Conservation (phyloP, 2,888 invertebrate species). For the Autographa pulchrina region DNA sequence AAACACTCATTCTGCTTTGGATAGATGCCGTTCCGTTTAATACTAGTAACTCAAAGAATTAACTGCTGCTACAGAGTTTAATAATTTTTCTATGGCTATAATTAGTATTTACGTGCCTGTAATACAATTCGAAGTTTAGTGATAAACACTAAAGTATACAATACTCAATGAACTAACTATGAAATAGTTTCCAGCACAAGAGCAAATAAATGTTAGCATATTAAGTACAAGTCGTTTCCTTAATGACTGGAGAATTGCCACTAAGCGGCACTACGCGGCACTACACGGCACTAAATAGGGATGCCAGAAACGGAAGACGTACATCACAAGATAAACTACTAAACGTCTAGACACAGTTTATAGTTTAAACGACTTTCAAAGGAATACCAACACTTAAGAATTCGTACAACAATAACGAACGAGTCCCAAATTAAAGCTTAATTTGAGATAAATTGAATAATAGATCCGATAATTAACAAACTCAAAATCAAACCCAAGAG, state of each 20-base stretch:
- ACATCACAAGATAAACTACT: constrained; percentile 27
- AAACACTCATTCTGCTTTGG: background rate
- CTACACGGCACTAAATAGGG: constrained; percentile 44
- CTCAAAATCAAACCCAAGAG: too few species aligned
- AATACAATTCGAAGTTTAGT: too few species aligned
- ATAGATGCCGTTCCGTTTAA: too few species aligned
- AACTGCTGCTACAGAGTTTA: too few species aligned
- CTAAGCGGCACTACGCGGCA: constrained; percentile 48
- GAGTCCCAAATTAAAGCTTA: background rate
- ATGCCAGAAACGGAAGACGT: constrained; percentile 35
- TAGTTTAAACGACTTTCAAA: constrained; percentile 3
- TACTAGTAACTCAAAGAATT: too few species aligned
- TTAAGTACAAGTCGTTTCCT: constrained; percentile 48
- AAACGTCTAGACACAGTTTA: constrained; percentile 10
- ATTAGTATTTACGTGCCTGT: too few species aligned
- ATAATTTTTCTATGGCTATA: too few species aligned
- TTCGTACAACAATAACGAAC: background rate
- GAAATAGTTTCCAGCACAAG: constrained; percentile 34
- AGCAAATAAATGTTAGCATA: constrained; percentile 41
- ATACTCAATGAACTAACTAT: constrained; percentile 6
- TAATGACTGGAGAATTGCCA: constrained; percentile 54
- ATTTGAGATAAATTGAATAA: too few species aligned
- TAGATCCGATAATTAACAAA: too few species aligned
- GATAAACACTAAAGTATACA: background rate
- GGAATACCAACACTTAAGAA: background rate